Evolutionary conservation across 2,888 invertebrate species (phyloP).

Genomic region (Microplitis manilae): DNA sequence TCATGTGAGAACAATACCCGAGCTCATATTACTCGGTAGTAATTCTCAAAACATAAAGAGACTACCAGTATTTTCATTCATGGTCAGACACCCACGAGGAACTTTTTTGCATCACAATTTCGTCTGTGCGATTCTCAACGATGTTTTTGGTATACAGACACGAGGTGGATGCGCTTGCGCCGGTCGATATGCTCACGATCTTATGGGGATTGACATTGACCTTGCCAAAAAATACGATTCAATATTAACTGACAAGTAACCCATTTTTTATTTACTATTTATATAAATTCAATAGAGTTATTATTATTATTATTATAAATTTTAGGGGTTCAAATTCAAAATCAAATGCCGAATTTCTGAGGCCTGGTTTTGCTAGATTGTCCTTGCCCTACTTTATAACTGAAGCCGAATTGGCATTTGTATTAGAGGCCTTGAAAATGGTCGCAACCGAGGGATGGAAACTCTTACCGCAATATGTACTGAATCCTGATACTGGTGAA

Average conservation of each 20-base stretch:
- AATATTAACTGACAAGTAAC: conserved; percentile 77
- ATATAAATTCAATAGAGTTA: too few species aligned
- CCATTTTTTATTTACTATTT: conserved; percentile 62
- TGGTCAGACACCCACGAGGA: conserved; percentile 86
- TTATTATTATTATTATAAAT: neutral
- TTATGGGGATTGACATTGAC: conserved; percentile 86
- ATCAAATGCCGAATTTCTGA: conserved; percentile 79
- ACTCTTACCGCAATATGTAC: conserved; percentile 87
- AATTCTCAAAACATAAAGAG: conserved; percentile 78
- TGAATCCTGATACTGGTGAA: conserved; percentile 91
- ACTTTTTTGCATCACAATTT: conserved; percentile 91
- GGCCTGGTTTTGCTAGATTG: conserved; percentile 90
- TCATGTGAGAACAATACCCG: conserved; percentile 85
- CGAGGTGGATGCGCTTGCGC: conserved; percentile 87
- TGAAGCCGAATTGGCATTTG: conserved; percentile 84
- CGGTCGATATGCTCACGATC: conserved; percentile 87
- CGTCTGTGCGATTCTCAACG: conserved; percentile 89
- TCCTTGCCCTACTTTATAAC: conserved; percentile 90
- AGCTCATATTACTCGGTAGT: conserved; percentile 84
- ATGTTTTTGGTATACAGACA: conserved; percentile 92
- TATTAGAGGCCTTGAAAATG: conserved; percentile 88
- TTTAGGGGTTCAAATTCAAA: conserved; percentile 59
- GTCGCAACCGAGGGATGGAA: conserved; percentile 93
- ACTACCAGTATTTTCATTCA: conserved; percentile 88
- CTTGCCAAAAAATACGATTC: conserved; percentile 84